A percentile compares a stretch with the other conserved stretches of the same genome.
Evolutionary conservation across 64 coral and sea anemone genomes (phyloP).

Genomic region (Stylophora pistillata): DNA sequence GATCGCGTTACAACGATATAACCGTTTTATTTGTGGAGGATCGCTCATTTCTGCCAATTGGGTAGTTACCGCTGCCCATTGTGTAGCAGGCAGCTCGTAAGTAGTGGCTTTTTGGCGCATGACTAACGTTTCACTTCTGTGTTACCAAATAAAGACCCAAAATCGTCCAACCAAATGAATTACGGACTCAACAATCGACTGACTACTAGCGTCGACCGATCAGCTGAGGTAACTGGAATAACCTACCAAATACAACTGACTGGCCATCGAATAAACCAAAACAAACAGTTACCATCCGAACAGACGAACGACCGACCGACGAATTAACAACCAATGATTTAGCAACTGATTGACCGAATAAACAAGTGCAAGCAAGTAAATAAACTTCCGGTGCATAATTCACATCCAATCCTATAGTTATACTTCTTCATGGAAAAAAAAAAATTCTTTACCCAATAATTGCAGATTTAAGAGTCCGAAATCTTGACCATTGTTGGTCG

Average conservation of each 20-base stretch:
- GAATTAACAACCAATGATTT: background rate
- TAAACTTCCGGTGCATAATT: too few relatives aligned
- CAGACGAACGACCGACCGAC: background rate
- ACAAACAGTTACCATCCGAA: background rate
- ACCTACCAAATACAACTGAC: too few relatives aligned
- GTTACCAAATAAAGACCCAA: background rate
- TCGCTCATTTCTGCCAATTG: constrained; percentile 3
- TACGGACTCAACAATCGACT: too few relatives aligned
- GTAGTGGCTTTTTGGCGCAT: background rate
- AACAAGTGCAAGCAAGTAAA: too few relatives aligned
- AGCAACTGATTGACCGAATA: background rate
- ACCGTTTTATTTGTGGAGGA: constrained; percentile 37
- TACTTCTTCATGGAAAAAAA: too few relatives aligned
- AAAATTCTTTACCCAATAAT: too few relatives aligned
- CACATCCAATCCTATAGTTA: too few relatives aligned
- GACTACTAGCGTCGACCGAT: too few relatives aligned
- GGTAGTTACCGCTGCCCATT: constrained; percentile 48
- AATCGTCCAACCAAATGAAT: too few relatives aligned
- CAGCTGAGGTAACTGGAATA: too few relatives aligned
- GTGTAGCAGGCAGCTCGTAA: constrained; percentile 25
- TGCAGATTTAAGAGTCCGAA: too few relatives aligned
- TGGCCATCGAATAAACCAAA: background rate
- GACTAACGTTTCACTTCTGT: background rate
- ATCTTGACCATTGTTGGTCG: too few relatives aligned
- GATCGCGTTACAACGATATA: constrained; percentile 17